phyloP scores from a whole-genome alignment of 2,797 vertebrate species.

The Luscinia luscinia region DNA sequence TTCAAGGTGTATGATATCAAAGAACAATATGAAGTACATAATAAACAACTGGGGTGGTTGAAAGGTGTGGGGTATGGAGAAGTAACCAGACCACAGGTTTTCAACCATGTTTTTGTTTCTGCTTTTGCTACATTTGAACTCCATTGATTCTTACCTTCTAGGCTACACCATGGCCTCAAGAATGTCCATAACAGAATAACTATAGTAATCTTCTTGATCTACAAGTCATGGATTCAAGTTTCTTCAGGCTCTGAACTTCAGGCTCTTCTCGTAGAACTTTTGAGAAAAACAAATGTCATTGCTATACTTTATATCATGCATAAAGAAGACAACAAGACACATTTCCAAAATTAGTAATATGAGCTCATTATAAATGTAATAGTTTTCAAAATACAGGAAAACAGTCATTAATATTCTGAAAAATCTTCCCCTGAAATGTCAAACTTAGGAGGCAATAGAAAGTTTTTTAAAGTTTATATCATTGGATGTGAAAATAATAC shows the following conservation, averaged over 20 bases:
- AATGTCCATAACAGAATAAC: background rate
- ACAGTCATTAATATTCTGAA: background rate
- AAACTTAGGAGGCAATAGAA: background rate
- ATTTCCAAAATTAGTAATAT: background rate
- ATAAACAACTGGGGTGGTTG: background rate
- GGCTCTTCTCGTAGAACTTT: background rate
- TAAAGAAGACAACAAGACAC: rapidly evolving
- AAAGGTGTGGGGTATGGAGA: background rate
- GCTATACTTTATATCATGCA: background rate
- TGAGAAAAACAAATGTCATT: background rate
- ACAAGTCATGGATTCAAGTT: background rate
- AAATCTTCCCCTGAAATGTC: background rate
- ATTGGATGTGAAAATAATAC: background rate
- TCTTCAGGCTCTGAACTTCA: background rate
- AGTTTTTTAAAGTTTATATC: background rate
- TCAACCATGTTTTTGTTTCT: background rate
- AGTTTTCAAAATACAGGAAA: background rate
- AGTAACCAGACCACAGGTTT: background rate
- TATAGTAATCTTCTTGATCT: background rate
- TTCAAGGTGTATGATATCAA: background rate
- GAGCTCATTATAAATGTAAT: background rate
- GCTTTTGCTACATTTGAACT: background rate
- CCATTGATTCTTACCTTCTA: background rate
- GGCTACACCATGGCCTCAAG: background rate
- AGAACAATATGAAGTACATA: background rate